phyloP scores from a whole-genome alignment of 2,113 vertebrate species.

The Toxostoma redivivum region DNA sequence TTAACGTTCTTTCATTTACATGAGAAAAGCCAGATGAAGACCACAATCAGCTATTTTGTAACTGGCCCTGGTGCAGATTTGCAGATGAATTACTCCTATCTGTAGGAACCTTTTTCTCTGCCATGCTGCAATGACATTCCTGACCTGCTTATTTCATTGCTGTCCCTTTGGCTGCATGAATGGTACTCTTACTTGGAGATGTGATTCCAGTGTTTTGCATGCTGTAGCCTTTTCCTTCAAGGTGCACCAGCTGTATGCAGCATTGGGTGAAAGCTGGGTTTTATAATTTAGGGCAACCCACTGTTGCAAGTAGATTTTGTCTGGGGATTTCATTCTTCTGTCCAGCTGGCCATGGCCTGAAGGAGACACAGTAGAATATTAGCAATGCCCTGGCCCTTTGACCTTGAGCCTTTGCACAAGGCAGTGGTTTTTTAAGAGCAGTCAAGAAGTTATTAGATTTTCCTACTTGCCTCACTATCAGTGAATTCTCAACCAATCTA shows the following conservation, averaged over 20 bases:
- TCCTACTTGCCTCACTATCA: not conserved
- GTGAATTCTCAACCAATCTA: not conserved
- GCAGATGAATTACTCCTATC: not conserved
- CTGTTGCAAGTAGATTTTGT: not conserved
- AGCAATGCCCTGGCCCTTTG: not conserved
- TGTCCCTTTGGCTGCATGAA: not conserved
- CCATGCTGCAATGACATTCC: not conserved
- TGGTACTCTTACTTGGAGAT: not conserved
- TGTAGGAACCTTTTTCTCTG: not conserved
- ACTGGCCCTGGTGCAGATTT: not conserved
- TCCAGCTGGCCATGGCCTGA: not conserved
- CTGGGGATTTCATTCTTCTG: not conserved
- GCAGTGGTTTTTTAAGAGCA: not conserved
- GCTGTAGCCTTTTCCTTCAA: not conserved
- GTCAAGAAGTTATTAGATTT: not conserved
- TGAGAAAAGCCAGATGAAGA: not conserved
- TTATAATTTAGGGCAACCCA: not conserved
- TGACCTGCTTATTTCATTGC: not conserved
- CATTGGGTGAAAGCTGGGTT: not conserved
- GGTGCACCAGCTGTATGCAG: not conserved
- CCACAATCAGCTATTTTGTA: not conserved
- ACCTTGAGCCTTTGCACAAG: not conserved
- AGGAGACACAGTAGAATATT: not conserved
- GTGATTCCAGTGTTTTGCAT: not conserved
- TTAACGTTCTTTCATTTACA: not conserved